These are phyloP conservation scores for Lamprologus speciosus DNA, from an alignment of 2,113 vertebrate species.

Conservation along the genomic window DNA sequence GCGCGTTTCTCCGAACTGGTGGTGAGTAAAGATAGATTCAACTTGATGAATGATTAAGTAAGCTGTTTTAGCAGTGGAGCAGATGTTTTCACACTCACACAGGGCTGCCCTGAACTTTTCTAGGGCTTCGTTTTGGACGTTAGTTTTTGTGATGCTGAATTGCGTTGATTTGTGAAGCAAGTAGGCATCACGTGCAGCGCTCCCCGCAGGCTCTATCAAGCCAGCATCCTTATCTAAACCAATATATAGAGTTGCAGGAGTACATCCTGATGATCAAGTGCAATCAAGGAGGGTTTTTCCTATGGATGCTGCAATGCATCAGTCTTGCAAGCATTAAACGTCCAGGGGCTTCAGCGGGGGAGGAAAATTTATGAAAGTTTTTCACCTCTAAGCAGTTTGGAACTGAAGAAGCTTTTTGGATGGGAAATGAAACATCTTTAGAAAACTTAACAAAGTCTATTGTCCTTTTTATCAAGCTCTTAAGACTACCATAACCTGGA, in stretches of 20 bases:
- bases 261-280: not conserved
- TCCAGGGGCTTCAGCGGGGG: not conserved
- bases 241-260: not conserved
- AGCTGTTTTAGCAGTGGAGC: not conserved
- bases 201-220: not conserved
- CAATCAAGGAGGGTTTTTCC: not conserved
- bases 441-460: not conserved
- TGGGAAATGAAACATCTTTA: not conserved
- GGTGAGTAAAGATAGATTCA: conserved; percentile 74
- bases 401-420: not conserved
- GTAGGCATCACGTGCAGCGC: accelerated
- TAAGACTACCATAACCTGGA: not conserved
- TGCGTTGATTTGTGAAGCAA: not conserved
- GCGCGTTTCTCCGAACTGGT: conserved; percentile 92
- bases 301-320: not conserved
- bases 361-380: not conserved
- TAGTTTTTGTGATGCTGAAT: not conserved
- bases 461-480: not conserved
- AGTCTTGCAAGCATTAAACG: not conserved
- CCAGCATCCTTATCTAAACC: not conserved
- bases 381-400: not conserved
- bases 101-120: not conserved
- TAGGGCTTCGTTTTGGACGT: not conserved
- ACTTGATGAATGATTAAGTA: not conserved
- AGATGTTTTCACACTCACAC: not conserved